These are phyloP conservation scores for Neogobius melanostomus DNA, from an alignment of 2,113 vertebrate species.

Conservation along the genomic window DNA sequence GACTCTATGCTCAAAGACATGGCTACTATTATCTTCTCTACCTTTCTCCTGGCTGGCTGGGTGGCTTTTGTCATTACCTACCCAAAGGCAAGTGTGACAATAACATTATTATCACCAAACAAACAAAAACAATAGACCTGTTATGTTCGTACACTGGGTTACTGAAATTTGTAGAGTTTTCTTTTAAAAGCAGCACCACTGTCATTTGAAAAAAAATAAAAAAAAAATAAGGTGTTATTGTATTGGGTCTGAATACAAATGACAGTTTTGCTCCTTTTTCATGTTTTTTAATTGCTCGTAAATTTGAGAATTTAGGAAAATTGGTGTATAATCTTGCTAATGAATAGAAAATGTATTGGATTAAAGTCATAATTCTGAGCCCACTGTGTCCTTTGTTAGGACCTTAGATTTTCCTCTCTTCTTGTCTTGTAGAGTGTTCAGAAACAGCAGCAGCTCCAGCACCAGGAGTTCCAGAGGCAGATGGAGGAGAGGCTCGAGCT, in stretches of 20 bases:
- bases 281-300: too few species aligned
- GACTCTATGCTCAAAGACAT: constrained; percentile 96
- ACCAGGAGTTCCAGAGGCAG: constrained; percentile 88
- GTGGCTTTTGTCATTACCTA: constrained; percentile 96
- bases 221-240: too few species aligned
- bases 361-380: too few species aligned
- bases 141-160: background rate
- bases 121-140: constrained; percentile 1
- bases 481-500: constrained; percentile 92
- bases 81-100: constrained; percentile 81
- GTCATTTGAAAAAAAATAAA: too few species aligned
- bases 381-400: too few species aligned
- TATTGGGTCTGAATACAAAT: too few species aligned
- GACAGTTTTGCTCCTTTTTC: too few species aligned
- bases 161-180: too few species aligned
- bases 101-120: constrained; percentile 6
- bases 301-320: too few species aligned
- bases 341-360: background rate
- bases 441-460: constrained; percentile 90
- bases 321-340: background rate
- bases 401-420: constrained; percentile 7
- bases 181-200: too few species aligned
- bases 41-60: constrained; percentile 94
- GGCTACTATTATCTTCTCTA: constrained; percentile 95
- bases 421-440: constrained; percentile 79